Percentiles rank a stretch among this genome's conserved stretches.
These are phyloP conservation scores for Pelvicachromis taeniatus DNA, from an alignment of 2,113 vertebrate species.

Conservation along the genomic window DNA sequence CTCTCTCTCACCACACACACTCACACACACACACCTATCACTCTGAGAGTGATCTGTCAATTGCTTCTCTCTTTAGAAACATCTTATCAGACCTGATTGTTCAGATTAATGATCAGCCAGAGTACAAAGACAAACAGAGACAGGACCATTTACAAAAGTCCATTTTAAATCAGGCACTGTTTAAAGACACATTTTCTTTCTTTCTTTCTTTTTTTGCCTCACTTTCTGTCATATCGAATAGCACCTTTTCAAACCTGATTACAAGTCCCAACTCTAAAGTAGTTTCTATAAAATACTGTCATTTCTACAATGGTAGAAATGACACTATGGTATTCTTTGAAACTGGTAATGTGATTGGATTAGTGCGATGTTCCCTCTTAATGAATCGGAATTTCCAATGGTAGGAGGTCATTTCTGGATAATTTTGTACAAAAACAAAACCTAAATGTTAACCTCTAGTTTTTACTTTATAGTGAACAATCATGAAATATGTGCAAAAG, in stretches of 20 bases:
- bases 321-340: neutral
- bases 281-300: neutral
- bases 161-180: conserved; percentile 18
- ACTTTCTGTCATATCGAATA: conserved; percentile 10
- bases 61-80: conserved; percentile 32
- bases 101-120: conserved; percentile 62
- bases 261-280: neutral
- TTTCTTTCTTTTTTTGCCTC: neutral
- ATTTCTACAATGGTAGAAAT: neutral
- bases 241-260: neutral
- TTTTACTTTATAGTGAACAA: neutral
- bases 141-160: conserved; percentile 42
- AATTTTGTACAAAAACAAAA: neutral
- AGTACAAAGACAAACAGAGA: conserved; percentile 50
- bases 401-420: neutral
- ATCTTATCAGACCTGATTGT: conserved; percentile 52
- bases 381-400: neutral
- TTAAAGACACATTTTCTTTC: conserved; percentile 24
- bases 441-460: neutral
- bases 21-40: neutral
- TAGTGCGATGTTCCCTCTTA: neutral
- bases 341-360: neutral
- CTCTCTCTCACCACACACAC: neutral
- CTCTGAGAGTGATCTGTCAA: conserved; percentile 14
- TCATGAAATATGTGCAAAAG: neutral